Conservation (phyloP, 1,140 invertebrate genomes). For the Wasmannia auropunctata region DNA sequence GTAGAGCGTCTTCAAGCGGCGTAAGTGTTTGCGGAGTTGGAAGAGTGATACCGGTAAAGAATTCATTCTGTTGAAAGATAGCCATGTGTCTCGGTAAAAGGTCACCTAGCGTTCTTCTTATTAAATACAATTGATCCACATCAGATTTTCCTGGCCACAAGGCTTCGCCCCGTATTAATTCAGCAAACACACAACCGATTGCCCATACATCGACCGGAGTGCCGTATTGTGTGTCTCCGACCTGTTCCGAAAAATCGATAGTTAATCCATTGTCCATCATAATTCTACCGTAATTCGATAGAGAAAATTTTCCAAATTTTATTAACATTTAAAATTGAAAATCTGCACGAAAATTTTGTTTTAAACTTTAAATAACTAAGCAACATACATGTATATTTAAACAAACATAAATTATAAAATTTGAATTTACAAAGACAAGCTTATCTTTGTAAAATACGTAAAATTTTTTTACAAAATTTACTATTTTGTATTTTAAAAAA, state of each 20-base stretch:
- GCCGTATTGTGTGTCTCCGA: conserved; percentile 98
- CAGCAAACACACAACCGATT: conserved; percentile 97
- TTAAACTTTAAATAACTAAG: not conserved
- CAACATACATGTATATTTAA: not conserved
- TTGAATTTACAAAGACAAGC: not conserved
- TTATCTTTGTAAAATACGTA: not conserved
- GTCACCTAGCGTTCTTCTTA: conserved; percentile 96
- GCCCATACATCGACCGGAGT: conserved; percentile 99
- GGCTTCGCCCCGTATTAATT: conserved; percentile 97
- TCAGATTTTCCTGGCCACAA: conserved; percentile 99
- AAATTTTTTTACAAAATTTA: not conserved
- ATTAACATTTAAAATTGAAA: not conserved
- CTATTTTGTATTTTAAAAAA: not conserved
- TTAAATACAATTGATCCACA: conserved; percentile 98
- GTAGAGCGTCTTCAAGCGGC: conserved; percentile 94
- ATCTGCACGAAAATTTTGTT: not conserved
- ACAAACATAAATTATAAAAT: not conserved
- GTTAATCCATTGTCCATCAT: not conserved
- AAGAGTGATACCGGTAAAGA: conserved; percentile 96
- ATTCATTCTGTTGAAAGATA: conserved; percentile 98
- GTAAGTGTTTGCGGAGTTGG: conserved; percentile 96
- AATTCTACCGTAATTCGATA: not conserved
- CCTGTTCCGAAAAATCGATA: conserved; percentile 81
- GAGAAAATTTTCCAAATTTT: not conserved
- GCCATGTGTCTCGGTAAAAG: conserved; percentile 96